Percentiles rank a stretch among this genome's conserved stretches.
These are phyloP conservation scores for Cheumatopsyche charites DNA, from an alignment of 1,140 invertebrate genomes.

Conservation along the genomic window DNA sequence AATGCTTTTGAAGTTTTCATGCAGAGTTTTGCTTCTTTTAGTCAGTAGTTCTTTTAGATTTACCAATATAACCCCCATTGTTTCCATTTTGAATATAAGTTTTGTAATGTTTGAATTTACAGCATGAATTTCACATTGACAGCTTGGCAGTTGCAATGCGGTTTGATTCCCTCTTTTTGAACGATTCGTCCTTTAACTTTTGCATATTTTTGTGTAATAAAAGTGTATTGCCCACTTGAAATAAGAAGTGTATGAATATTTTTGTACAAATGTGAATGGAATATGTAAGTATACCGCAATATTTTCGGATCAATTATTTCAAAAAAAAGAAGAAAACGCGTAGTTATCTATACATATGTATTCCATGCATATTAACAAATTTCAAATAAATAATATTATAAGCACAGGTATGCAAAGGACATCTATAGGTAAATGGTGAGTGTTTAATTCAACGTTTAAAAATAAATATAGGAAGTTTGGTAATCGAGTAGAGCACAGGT, in stretches of 20 bases:
- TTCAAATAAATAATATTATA: neutral
- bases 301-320: too few relatives aligned
- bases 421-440: constrained; percentile 32
- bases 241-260: constrained; percentile 2
- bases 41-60: constrained; percentile 26
- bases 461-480: constrained; percentile 30
- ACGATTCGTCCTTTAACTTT: constrained; percentile 10
- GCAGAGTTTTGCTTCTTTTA: constrained; percentile 29
- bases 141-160: constrained; percentile 33
- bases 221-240: constrained; percentile 7
- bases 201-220: constrained; percentile 26
- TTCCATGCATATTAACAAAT: constrained; percentile 6
- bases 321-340: too few relatives aligned
- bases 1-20: constrained; percentile 28
- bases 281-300: neutral
- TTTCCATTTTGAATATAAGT: constrained; percentile 24
- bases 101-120: constrained; percentile 30
- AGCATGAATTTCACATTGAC: constrained; percentile 33
- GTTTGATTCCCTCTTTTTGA: constrained; percentile 26
- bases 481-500: constrained; percentile 36
- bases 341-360: neutral
- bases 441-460: constrained; percentile 7
- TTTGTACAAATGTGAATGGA: neutral
- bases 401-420: constrained; percentile 19
- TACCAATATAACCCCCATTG: constrained; percentile 12